phyloP scores from a whole-genome alignment of 2,888 invertebrate species.

The Andrena fulva region DNA sequence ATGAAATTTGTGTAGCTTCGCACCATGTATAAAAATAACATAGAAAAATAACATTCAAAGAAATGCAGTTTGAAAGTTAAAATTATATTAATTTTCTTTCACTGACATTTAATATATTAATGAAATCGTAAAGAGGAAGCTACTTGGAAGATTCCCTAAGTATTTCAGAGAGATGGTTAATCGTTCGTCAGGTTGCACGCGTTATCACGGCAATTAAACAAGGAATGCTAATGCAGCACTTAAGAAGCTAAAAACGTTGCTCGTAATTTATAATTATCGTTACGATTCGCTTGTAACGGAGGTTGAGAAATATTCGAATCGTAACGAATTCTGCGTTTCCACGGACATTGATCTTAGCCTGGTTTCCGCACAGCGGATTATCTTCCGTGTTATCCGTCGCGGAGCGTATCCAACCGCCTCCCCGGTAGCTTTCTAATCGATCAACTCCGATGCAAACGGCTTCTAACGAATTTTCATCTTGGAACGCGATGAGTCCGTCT shows the following conservation, averaged over 20 bases:
- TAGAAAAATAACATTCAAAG: too few relatives aligned
- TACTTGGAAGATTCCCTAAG: too few relatives aligned
- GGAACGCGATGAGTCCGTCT: not conserved
- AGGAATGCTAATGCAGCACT: not conserved
- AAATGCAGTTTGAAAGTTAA: too few relatives aligned
- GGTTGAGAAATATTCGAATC: not conserved
- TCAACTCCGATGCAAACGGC: slow-evolving; percentile 2
- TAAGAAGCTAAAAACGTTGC: not conserved
- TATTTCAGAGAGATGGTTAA: too few relatives aligned
- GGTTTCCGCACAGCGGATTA: not conserved
- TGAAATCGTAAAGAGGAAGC: too few relatives aligned
- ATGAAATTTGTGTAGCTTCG: too few relatives aligned
- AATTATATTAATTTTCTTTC: too few relatives aligned
- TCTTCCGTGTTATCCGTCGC: not conserved
- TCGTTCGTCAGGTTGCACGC: not conserved
- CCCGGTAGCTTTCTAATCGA: slow-evolving; percentile 18
- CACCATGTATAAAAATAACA: too few relatives aligned
- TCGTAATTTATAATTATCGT: not conserved
- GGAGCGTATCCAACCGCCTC: slow-evolving; percentile 2
- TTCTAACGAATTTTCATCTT: slow-evolving; percentile 7
- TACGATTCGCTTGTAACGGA: not conserved
- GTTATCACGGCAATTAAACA: not conserved
- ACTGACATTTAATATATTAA: too few relatives aligned
- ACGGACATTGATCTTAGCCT: slow-evolving; percentile 3
- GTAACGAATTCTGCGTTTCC: not conserved